These are phyloP conservation scores for Homarus americanus DNA, from an alignment of 1,140 invertebrate genomes.

Conservation along the genomic window DNA sequence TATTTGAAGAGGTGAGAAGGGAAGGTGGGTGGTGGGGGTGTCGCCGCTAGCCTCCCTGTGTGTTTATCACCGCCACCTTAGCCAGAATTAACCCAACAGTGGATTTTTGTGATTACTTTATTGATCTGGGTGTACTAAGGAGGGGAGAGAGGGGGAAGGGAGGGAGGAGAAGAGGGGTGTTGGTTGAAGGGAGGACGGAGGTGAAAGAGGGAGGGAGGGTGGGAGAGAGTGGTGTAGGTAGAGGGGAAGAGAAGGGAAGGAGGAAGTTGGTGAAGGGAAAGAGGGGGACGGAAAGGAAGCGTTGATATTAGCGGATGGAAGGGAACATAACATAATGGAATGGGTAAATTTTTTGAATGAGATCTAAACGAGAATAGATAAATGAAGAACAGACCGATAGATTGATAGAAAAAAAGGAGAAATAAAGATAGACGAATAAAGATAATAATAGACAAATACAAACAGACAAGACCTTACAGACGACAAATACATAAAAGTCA, in stretches of 20 bases:
- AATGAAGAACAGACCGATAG: too few relatives aligned
- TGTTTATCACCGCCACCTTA: conserved; percentile 52
- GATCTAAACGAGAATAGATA: too few relatives aligned
- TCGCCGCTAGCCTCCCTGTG: conserved; percentile 11
- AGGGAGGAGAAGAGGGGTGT: background rate
- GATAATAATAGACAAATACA: too few relatives aligned
- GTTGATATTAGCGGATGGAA: too few relatives aligned
- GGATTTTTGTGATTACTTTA: conserved; percentile 67
- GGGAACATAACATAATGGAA: too few relatives aligned
- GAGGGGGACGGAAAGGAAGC: background rate
- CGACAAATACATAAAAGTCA: too few relatives aligned
- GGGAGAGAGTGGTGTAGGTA: background rate
- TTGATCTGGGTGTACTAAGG: conserved; percentile 27
- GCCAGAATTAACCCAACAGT: conserved; percentile 24
- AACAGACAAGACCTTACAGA: too few relatives aligned
- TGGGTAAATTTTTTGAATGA: too few relatives aligned
- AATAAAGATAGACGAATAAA: too few relatives aligned
- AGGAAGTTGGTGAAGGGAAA: background rate
- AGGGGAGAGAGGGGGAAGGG: conserved; percentile 23
- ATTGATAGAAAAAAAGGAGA: too few relatives aligned
- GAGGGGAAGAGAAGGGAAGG: background rate
- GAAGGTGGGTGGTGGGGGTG: conserved; percentile 14
- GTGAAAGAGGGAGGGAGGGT: background rate
- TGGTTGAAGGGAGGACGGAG: background rate
- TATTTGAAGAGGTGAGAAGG: conserved; percentile 68